Base-by-base conservation (phyloP, 2,113 vertebrate genomes). In the Ailurus styani region DNA sequence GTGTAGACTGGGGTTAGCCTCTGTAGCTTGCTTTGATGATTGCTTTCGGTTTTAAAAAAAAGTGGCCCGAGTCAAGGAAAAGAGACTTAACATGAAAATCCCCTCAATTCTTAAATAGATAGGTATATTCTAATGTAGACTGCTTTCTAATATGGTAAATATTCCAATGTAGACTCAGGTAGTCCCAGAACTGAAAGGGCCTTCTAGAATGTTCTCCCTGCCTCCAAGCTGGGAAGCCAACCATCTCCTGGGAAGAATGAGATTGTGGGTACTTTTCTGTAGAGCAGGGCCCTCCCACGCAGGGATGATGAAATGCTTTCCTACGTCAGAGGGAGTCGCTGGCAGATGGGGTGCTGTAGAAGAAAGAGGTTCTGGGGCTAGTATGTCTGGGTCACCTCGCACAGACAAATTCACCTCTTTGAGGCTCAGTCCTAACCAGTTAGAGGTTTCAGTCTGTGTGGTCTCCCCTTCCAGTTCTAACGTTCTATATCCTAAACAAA, bases 41-140 rank as follows among this genome's bases (percentile, higher is more conserved):
- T 87, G 77, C 79, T 97, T 94, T 81, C 64, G 62, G 84, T 82
- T 57, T 82, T 47, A 83, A 62, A 93, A 62, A 93, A 96, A 90
- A 79, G 87, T 87, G 70, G 81, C 70, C 81, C 23, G 89, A 97
- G 79, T 96, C 73, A 70, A 88, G 96, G 90, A 93, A 93, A 95
- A 86, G 86, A 95, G 91, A 96, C 91, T 90, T 25, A 50, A 82
- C 68, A 45, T 84, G 93, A 96, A 98, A 97, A 96, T 97, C 96
- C 95, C 40, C 68, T 98, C 95, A 97, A 96, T 96, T 96, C 96
- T 96, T 98, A 97, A 97, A 97, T 70, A 96, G 96, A 98, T 88
- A 97, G 96, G 96, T 95, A 90, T 96, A 96, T 97, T 97, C 96
- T 97, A 95, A 97, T 97, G 57, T 54, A 34, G 91, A 77, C 45